Evolutionary conservation across 2,797 vertebrate species (phyloP).

Genomic region (Coluber constrictor): DNA sequence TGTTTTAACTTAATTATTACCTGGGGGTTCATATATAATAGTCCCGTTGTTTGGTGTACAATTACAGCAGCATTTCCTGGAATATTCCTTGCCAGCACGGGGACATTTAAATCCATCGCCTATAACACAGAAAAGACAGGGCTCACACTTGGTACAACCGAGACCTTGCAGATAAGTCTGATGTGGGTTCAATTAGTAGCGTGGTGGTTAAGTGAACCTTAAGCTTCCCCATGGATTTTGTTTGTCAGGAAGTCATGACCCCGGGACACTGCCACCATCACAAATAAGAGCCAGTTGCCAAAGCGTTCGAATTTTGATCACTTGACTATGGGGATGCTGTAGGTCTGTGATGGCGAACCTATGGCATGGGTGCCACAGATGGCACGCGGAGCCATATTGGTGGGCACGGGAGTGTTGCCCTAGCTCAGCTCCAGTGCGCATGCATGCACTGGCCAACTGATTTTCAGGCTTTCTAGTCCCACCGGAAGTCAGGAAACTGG

Average conservation of each 20-base stretch:
- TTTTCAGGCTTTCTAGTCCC: too few relatives aligned
- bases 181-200: neutral
- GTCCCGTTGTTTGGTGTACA: conserved; percentile 80
- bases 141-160: neutral
- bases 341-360: neutral
- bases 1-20: conserved; percentile 55
- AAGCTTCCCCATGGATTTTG: neutral
- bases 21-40: conserved; percentile 82
- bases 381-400: too few relatives aligned
- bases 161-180: neutral
- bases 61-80: conserved; percentile 89
- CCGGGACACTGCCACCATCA: neutral
- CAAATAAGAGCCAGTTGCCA: neutral
- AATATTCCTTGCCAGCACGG: conserved; percentile 89
- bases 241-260: neutral
- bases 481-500: too few relatives aligned
- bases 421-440: too few relatives aligned
- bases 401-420: too few relatives aligned
- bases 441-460: too few relatives aligned
- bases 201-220: neutral
- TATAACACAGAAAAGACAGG: conserved; percentile 37
- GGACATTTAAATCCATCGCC: conserved; percentile 90
- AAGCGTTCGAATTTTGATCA: neutral
- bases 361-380: too few relatives aligned
- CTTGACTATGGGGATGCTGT: neutral